Conservation (phyloP, 2,113 vertebrate genomes). For the Pampusana beccarii region DNA sequence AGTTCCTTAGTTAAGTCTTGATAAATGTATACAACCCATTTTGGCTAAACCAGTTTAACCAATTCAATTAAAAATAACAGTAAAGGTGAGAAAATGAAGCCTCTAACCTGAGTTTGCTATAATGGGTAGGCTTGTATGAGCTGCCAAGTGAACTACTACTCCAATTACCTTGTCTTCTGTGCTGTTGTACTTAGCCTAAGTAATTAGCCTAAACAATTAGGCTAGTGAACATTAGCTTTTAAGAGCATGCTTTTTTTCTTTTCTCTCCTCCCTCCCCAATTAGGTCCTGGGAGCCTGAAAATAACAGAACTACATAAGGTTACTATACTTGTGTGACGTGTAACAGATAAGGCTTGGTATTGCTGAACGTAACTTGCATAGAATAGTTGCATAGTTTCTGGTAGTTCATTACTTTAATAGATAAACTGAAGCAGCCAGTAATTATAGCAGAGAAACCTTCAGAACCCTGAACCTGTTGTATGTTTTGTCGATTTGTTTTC, state of each 20-base stretch:
- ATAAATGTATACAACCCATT: not conserved
- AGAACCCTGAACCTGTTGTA: not conserved
- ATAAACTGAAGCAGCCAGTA: not conserved
- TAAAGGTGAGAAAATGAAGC: not conserved
- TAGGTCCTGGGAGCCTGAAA: not conserved
- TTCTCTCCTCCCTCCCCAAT: too few relatives aligned
- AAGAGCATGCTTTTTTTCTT: rapidly evolving
- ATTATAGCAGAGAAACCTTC: not conserved
- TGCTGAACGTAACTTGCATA: not conserved
- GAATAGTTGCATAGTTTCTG: not conserved
- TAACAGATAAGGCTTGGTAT: not conserved
- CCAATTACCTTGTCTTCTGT: not conserved
- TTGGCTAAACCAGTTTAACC: not conserved
- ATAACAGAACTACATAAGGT: not conserved
- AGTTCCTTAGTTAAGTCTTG: not conserved
- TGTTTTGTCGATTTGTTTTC: not conserved
- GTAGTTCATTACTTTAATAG: not conserved
- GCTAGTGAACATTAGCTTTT: not conserved
- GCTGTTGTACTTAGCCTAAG: not conserved
- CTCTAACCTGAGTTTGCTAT: not conserved
- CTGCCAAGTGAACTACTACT: not conserved
- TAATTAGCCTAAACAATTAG: not conserved
- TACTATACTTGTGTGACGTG: not conserved
- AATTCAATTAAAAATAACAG: not conserved
- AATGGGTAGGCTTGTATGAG: not conserved